Evolutionary conservation across 2,797 vertebrate species (phyloP), one percentile per base, ranked within the genome.

Genomic region (Cyprinella venusta): DNA sequence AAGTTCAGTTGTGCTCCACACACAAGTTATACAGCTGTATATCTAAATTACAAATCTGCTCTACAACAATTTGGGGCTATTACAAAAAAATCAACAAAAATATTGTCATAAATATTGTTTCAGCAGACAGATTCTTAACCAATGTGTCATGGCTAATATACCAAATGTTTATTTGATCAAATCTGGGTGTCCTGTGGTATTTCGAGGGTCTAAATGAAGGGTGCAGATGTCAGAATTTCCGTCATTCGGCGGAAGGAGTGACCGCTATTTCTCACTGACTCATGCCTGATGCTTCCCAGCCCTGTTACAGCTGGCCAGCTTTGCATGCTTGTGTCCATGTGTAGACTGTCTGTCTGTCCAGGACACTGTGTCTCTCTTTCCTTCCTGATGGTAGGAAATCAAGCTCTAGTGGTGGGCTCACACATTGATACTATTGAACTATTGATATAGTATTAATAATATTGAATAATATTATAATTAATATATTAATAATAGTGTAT

Each of bases 1-100:
- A 80, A 87, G 84, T 83, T 80, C 65, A 87, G 36, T 69, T 80
- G 65, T 76, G 70, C 56, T 48, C 36, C 18, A 19, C 30, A 19
- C 50, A 61, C 42, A 68, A 74, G 50, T 84, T 74, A 36, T 74
- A 78, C 61, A 33, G 68, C 13, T 78, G 42, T 21, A 65, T 21
- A 76, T 83, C n/a, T 59, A 19, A 85, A 79, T 59, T 78, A 71
- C 40, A 26, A 9, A 65, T 79, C 36, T 76, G 76, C 80, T 40
- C 64, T 76, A 5, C 33, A 71, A 76, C 1, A n/a, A 15, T 26
- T 42, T 76, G 36, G 21, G 45, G 76, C 13, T 79, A 71, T 74
- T 26, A 52, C 33, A 42, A 42, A 85, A 5, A 79, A 40, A 72
- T 56, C 59, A 45, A 19, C 61, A 81, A 65, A 69, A 65, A 69